phyloP scores from a whole-genome alignment of 2,113 vertebrate species.

The Vulpes vulpes region DNA sequence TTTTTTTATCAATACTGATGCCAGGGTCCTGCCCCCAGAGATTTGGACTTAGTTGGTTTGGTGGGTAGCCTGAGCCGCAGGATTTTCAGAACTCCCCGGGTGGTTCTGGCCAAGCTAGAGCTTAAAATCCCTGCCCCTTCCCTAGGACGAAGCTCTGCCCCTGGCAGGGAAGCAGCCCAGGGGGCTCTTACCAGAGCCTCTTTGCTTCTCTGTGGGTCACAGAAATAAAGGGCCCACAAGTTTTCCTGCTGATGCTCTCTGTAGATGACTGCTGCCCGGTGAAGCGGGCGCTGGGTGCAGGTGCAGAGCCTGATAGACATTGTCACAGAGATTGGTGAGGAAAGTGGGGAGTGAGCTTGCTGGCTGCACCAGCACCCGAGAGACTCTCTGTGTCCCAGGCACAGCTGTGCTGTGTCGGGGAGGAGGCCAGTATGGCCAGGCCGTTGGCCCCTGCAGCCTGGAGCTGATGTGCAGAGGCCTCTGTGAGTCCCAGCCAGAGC shows the following conservation, averaged over 20 bases:
- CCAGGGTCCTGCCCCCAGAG: neutral
- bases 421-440: slow-evolving; percentile 80
- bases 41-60: neutral
- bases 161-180: too few species aligned
- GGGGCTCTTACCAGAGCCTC: neutral
- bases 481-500: slow-evolving; percentile 82
- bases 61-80: neutral
- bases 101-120: neutral
- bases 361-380: slow-evolving; percentile 82
- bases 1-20: neutral
- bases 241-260: neutral
- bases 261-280: accelerated
- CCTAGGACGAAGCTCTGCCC: too few species aligned
- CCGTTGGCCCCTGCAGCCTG: slow-evolving; percentile 77
- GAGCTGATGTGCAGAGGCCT: slow-evolving; percentile 83
- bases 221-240: neutral
- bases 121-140: neutral
- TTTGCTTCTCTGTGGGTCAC: neutral
- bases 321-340: slow-evolving; percentile 98
- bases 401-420: slow-evolving; percentile 89
- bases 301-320: slow-evolving; percentile 97
- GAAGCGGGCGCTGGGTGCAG: accelerated
- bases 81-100: neutral
- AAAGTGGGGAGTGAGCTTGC: slow-evolving; percentile 94
- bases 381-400: slow-evolving; percentile 88